These are phyloP conservation scores for Ostrea denselamellosa DNA, from an alignment of 1,140 invertebrate genomes.

Conservation along the genomic window DNA sequence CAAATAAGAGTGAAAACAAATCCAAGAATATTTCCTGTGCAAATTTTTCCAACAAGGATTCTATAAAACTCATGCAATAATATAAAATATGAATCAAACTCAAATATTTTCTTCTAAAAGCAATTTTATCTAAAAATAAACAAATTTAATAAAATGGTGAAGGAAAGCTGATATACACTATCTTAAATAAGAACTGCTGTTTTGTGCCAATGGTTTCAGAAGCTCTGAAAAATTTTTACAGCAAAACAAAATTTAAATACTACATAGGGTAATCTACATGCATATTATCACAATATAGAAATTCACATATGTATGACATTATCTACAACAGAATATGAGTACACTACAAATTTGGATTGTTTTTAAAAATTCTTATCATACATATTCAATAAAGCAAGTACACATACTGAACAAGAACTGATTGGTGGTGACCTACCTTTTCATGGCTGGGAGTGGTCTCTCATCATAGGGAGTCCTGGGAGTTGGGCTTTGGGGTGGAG, in stretches of 20 bases:
- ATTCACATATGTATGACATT: not conserved
- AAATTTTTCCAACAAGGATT: not conserved
- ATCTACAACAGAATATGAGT: not conserved
- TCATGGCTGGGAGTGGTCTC: slow-evolving; percentile 86
- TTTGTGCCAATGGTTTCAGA: slow-evolving; percentile 23
- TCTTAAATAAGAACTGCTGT: not conserved
- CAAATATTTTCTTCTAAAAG: not conserved
- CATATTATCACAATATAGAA: not conserved
- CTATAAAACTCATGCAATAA: not conserved
- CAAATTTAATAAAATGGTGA: not conserved
- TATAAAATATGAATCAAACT: not conserved
- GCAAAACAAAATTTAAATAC: not conserved
- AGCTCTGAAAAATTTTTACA: slow-evolving; percentile 2
- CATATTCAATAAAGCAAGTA: not conserved
- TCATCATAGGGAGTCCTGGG: slow-evolving; percentile 86
- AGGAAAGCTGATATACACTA: slow-evolving; percentile 14
- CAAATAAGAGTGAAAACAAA: not conserved
- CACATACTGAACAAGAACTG: not conserved
- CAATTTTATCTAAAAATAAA: not conserved
- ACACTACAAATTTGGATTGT: not conserved
- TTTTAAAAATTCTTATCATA: not conserved
- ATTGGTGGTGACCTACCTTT: slow-evolving; percentile 39
- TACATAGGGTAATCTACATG: not conserved
- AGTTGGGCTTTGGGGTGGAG: slow-evolving; percentile 60
- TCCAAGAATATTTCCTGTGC: not conserved